Evolutionary conservation across 2,113 vertebrate genomes (phyloP), one percentile per base, ranked within the genome.

Genomic region (Climacteris rufus): DNA sequence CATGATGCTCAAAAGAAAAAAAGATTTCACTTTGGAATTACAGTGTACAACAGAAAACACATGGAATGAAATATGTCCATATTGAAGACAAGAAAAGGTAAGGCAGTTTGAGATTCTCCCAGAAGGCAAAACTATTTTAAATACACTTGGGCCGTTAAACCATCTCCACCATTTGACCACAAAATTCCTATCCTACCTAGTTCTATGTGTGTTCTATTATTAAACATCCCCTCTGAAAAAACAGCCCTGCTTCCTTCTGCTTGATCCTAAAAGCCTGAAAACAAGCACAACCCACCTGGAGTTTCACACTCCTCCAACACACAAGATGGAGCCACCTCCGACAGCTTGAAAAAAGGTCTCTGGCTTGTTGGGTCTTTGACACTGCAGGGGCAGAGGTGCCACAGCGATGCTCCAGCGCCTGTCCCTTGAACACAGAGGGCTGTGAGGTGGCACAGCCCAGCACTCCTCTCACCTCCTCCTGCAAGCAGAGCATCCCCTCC

Each of bases 111-210:
- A 92, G 40, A 68, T 66, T 90, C 20, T 45, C 68, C 42, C 59
- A 83, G 60, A 33, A 81, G 35, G 33, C 39, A 88, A 80, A 95
- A 81, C 40, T 72, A 44, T 86, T 92, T 92, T 33, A 88, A 85
- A 90, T 52, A 85, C 53, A 79, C 76, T 82, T 88, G 83, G 39
- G 27, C 79, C 45, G 80, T 82, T 93, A 90, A 95, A 69, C 27
- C 20, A 72, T 22, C 57, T 83, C 69, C 3, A 68, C 17, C 39
- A 72, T n/a, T 12, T 31, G 30, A 87, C 52, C 53, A 90, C 39
- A 68, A 64, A 79, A 83, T 35, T 91, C 28, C 27, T 47, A 57
- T n/a, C 37, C 65, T 84, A 71, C 37, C 6, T 35, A 44, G 10
- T 54, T 85, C 68, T 89, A 7, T 19, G 5, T 24, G 15, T 53